Conservation (phyloP, 53 echinoderm and acorn worm species). For the Paracentrotus lividus region DNA sequence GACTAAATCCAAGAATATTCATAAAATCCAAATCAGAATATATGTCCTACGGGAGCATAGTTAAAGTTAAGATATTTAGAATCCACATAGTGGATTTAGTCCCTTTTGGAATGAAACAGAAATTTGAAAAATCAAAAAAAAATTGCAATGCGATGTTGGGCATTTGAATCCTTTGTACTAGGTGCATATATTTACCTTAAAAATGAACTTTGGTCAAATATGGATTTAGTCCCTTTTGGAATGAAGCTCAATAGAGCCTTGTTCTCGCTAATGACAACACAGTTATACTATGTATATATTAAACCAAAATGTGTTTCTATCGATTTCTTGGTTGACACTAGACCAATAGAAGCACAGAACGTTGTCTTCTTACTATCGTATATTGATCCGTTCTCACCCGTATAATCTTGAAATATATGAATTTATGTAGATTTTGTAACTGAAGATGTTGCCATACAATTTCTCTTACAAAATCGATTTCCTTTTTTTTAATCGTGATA, state of each 20-base stretch:
- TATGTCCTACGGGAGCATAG: too few species aligned
- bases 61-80: too few species aligned
- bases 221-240: too few species aligned
- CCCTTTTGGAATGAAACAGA: too few species aligned
- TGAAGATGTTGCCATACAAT: background rate
- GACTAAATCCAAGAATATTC: too few species aligned
- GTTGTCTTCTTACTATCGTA: background rate
- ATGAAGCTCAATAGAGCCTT: too few species aligned
- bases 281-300: background rate
- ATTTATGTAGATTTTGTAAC: background rate
- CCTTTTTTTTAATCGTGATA: background rate
- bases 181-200: too few species aligned
- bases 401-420: background rate
- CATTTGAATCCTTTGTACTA: too few species aligned
- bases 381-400: slow-evolving; percentile 44
- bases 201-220: too few species aligned
- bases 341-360: background rate
- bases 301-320: background rate
- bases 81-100: too few species aligned
- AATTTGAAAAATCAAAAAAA: background rate
- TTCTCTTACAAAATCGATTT: slow-evolving; percentile 2
- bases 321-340: background rate
- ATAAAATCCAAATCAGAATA: too few species aligned
- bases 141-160: background rate
- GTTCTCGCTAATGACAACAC: background rate